phyloP scores from a whole-genome alignment of 2,797 vertebrate species.

The Neopelma chrysocephalum region DNA sequence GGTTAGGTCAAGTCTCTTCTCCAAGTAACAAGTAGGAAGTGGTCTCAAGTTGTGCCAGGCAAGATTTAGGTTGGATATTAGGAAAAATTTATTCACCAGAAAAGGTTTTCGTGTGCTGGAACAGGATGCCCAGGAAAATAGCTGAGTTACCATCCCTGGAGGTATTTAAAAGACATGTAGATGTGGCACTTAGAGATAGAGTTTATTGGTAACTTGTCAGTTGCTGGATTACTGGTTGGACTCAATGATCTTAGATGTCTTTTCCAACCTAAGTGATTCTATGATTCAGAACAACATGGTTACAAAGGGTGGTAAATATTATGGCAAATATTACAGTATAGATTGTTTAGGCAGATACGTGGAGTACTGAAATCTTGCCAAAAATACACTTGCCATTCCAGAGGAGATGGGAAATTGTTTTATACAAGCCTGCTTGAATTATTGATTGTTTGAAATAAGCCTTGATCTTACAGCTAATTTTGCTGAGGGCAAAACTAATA shows the following conservation, averaged over 20 bases:
- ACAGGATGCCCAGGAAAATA: background rate
- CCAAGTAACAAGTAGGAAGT: background rate
- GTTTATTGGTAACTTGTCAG: background rate
- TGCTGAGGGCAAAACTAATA: background rate
- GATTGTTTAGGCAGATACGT: background rate
- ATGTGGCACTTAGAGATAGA: background rate
- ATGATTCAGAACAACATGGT: background rate
- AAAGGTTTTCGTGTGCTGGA: too few species aligned
- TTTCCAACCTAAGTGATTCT: background rate
- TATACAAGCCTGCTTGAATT: background rate
- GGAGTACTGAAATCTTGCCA: background rate
- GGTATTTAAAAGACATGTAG: background rate
- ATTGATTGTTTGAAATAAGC: background rate
- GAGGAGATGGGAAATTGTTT: background rate
- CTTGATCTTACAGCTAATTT: background rate
- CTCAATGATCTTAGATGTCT: background rate
- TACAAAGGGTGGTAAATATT: background rate
- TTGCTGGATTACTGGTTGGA: fast-evolving
- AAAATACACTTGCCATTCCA: background rate
- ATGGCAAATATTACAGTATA: background rate
- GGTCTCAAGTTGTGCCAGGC: background rate
- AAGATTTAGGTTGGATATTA: background rate
- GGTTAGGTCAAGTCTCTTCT: background rate
- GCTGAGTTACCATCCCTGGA: background rate
- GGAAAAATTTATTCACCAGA: background rate